phyloP scores from a whole-genome alignment of 2,113 vertebrate genomes.

The Caretta caretta region DNA sequence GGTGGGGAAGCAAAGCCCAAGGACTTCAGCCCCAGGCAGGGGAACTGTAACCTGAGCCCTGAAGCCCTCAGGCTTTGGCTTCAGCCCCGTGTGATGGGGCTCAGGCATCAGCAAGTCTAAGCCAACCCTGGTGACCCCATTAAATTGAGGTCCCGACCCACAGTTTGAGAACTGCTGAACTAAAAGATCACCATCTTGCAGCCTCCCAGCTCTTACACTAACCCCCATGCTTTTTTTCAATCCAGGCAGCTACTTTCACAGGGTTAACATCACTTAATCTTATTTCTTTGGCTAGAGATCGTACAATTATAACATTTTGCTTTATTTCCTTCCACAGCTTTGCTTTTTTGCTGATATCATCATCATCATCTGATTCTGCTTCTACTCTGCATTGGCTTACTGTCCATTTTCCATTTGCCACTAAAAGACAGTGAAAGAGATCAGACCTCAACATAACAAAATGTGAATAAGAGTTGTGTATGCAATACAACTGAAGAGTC shows the following conservation, averaged over 20 bases:
- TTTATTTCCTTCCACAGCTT: neutral
- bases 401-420: slow-evolving; percentile 12
- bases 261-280: neutral
- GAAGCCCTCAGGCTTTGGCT: too few relatives aligned
- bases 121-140: too few relatives aligned
- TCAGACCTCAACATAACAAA: neutral
- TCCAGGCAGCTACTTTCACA: neutral
- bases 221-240: neutral
- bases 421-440: neutral
- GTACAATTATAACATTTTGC: neutral
- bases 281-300: neutral
- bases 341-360: neutral
- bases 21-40: too few relatives aligned
- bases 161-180: too few relatives aligned
- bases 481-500: neutral
- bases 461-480: neutral
- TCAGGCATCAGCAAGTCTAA: too few relatives aligned
- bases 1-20: too few relatives aligned
- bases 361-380: neutral
- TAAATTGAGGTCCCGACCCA: too few relatives aligned
- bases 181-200: neutral
- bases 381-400: neutral
- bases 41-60: too few relatives aligned
- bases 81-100: too few relatives aligned
- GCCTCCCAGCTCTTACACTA: neutral